Conservation (phyloP, 2,113 vertebrate species). For the Mastomys natalensis region DNA sequence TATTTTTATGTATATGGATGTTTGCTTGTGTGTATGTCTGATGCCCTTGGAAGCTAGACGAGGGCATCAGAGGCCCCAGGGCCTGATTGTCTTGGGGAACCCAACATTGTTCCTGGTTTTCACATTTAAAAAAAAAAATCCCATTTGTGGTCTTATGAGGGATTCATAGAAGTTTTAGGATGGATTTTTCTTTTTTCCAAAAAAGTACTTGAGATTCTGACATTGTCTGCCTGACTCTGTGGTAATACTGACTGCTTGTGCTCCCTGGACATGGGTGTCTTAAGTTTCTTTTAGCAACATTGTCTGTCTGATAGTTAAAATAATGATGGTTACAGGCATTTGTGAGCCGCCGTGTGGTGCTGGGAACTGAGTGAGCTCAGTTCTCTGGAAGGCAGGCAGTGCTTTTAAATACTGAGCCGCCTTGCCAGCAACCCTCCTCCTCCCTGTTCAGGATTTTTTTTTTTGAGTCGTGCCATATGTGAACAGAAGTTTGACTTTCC, state of each 20-base stretch:
- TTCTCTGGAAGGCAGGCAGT: not conserved
- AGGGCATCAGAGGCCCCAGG: not conserved
- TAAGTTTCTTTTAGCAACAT: not conserved
- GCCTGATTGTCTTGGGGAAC: not conserved
- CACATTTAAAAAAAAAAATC: not conserved
- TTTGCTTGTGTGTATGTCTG: not conserved
- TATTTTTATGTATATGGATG: not conserved
- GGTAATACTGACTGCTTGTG: not conserved
- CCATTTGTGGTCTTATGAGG: not conserved
- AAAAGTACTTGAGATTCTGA: not conserved
- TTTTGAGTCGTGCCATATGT: not conserved
- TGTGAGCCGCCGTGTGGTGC: not conserved
- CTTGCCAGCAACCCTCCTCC: too few relatives aligned
- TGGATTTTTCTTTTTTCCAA: not conserved
- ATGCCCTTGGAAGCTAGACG: not conserved
- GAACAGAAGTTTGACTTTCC: not conserved
- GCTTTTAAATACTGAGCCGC: not conserved
- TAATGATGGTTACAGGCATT: not conserved
- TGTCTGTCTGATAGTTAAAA: not conserved
- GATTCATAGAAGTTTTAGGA: conserved; percentile 1
- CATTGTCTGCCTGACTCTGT: not conserved
- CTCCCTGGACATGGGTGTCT: not conserved
- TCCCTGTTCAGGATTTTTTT: not conserved
- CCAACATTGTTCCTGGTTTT: not conserved
- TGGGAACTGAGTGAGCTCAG: not conserved